phyloP scores from a whole-genome alignment of 2,113 vertebrate species.

The Tetraodon nigroviridis region DNA sequence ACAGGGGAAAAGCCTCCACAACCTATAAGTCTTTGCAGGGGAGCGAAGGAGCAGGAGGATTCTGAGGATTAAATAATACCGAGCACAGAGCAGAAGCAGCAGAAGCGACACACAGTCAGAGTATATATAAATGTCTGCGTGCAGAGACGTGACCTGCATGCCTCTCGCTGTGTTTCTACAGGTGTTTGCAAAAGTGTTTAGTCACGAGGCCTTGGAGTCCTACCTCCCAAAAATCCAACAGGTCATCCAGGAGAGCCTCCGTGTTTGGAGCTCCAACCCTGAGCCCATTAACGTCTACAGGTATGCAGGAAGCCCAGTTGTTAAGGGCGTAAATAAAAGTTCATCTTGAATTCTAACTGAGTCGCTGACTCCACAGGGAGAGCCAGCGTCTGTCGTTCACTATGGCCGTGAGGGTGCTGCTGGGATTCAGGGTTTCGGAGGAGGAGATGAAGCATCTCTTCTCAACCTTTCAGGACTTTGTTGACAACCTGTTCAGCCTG shows the following conservation, averaged over 20 bases:
- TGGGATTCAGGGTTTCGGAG: conserved; percentile 90
- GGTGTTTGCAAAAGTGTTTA: conserved; percentile 98
- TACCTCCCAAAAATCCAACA: conserved; percentile 96
- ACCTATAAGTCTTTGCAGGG: conserved; percentile 51
- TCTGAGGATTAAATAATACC: conserved; percentile 13
- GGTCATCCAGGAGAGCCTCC: conserved; percentile 92
- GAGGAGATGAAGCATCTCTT: conserved; percentile 88
- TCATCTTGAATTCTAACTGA: not conserved
- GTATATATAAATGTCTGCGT: not conserved
- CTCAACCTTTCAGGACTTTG: conserved; percentile 91
- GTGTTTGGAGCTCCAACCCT: conserved; percentile 89
- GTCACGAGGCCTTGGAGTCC: conserved; percentile 90
- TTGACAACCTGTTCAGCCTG: conserved; percentile 96
- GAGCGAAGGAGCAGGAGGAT: conserved; percentile 1
- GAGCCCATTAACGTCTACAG: conserved; percentile 93
- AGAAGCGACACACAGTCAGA: conserved; percentile 7
- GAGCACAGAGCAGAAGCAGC: conserved; percentile 1
- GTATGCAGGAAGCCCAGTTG: conserved; percentile 6
- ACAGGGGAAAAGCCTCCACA: conserved; percentile 50
- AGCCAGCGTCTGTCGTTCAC: conserved; percentile 92
- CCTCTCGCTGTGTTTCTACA: conserved; percentile 35
- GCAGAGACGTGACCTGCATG: not conserved
- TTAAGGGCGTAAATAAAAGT: not conserved
- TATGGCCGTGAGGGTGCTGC: conserved; percentile 91
- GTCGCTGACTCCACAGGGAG: conserved; percentile 70